Percentiles rank a stretch among this genome's conserved stretches.
phyloP scores from a whole-genome alignment of 2,888 invertebrate genomes.

The Achlya flavicornis region DNA sequence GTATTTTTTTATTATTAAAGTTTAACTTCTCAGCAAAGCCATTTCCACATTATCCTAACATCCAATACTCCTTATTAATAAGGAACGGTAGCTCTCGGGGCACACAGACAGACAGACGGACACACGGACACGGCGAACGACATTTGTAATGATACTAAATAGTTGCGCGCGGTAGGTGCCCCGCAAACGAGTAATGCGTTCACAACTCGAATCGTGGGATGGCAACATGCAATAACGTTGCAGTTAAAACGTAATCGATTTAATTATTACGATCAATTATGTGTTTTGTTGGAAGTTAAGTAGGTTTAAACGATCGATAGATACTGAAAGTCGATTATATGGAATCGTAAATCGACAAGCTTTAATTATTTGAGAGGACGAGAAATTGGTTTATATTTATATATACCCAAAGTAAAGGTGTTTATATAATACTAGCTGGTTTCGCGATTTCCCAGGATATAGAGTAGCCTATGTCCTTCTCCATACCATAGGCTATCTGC shows the following conservation, averaged over 20 bases:
- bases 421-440: no score
- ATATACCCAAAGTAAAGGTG: no score
- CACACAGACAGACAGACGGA: constrained; percentile 60
- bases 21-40: constrained; percentile 28
- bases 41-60: constrained; percentile 42
- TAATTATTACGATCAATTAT: neutral
- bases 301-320: constrained; percentile 19
- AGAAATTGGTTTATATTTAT: neutral
- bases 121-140: constrained; percentile 69
- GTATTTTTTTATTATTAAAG: no score
- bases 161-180: constrained; percentile 81
- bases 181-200: constrained; percentile 75
- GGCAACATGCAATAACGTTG: constrained; percentile 33
- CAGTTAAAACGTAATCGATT: neutral
- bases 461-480: no score
- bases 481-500: no score
- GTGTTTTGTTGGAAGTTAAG: neutral
- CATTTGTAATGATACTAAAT: constrained; percentile 84
- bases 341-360: neutral
- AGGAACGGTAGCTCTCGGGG: constrained; percentile 71
- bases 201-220: constrained; percentile 47
- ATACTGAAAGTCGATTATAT: constrained; percentile 36
- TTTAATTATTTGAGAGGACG: neutral
- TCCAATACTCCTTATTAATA: constrained; percentile 76
- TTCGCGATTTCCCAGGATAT: no score